These are phyloP conservation scores for Oriolus oriolus DNA, from an alignment of 2,113 vertebrate genomes.

Conservation along the genomic window DNA sequence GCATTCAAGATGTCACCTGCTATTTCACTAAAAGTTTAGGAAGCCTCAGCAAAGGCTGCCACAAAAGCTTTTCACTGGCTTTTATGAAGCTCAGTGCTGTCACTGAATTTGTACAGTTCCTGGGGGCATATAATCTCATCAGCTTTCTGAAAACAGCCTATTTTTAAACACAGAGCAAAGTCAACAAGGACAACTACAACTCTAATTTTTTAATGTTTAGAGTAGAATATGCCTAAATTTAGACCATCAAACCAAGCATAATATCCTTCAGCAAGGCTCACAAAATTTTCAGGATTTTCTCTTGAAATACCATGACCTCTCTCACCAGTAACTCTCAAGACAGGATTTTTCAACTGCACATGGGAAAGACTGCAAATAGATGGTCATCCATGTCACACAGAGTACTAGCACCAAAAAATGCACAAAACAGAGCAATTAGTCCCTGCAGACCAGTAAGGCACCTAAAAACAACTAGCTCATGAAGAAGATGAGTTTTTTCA, in stretches of 20 bases:
- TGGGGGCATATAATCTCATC: background rate
- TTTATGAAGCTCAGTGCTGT: background rate
- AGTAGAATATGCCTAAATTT: background rate
- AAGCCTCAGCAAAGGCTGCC: background rate
- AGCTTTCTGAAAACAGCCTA: background rate
- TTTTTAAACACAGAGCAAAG: constrained; percentile 30
- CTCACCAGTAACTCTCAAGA: background rate
- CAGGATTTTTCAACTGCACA: background rate
- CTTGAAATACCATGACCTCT: background rate
- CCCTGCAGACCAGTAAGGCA: background rate
- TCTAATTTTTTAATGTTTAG: background rate
- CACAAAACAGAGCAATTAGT: background rate
- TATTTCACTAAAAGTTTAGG: background rate
- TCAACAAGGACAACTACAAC: background rate
- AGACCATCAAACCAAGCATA: background rate
- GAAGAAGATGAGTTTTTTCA: background rate
- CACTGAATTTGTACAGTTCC: background rate
- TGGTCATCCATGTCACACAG: background rate
- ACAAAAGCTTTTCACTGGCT: background rate
- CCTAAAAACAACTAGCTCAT: background rate
- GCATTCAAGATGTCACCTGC: background rate
- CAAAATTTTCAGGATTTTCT: background rate
- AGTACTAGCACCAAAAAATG: background rate
- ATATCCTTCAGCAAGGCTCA: background rate
- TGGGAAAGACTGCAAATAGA: background rate